Percentiles rank a stretch among this genome's conserved stretches.
These are phyloP conservation scores for Pseudomyrmex gracilis DNA, from an alignment of 1,140 invertebrate genomes.

Conservation along the genomic window DNA sequence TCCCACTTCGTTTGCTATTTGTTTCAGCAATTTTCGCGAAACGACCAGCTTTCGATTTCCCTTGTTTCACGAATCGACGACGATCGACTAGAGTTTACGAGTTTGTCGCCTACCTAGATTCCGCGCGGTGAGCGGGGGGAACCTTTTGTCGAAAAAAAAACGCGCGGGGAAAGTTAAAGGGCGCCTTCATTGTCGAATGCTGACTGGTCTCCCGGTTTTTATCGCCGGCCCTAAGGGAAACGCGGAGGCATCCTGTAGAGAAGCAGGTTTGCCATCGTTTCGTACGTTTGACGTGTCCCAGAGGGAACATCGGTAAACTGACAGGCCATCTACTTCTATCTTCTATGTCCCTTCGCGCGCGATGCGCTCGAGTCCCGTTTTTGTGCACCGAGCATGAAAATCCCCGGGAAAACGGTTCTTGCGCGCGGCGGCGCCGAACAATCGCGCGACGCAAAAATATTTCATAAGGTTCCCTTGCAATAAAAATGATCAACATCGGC, in stretches of 20 bases:
- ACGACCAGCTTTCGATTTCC: conserved; percentile 43
- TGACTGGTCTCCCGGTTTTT: conserved; percentile 77
- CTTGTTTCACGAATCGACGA: conserved; percentile 63
- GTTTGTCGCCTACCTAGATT: conserved; percentile 47
- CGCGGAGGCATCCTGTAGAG: conserved; percentile 66
- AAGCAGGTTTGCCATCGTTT: conserved; percentile 76
- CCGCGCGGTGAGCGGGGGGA: neutral
- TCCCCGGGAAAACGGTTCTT: conserved; percentile 32
- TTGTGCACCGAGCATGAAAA: conserved; percentile 46
- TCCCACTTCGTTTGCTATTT: neutral
- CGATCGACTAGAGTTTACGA: conserved; percentile 67
- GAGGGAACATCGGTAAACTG: conserved; percentile 78
- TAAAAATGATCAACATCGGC: conserved; percentile 5
- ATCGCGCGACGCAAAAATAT: conserved; percentile 1
- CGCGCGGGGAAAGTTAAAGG: conserved; percentile 54
- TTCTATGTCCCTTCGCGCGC: conserved; percentile 52
- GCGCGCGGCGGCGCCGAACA: conserved; percentile 14
- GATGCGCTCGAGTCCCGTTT: conserved; percentile 42
- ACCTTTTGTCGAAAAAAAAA: conserved; percentile 53
- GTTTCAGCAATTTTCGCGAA: conserved; percentile 14
- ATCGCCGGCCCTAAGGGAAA: conserved; percentile 74
- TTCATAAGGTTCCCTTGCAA: neutral
- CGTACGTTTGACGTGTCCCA: conserved; percentile 78
- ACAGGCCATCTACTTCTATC: conserved; percentile 74
- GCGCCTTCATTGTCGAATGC: conserved; percentile 76